Conservation (phyloP, 2,888 invertebrate genomes). For the Syritta pipiens region DNA sequence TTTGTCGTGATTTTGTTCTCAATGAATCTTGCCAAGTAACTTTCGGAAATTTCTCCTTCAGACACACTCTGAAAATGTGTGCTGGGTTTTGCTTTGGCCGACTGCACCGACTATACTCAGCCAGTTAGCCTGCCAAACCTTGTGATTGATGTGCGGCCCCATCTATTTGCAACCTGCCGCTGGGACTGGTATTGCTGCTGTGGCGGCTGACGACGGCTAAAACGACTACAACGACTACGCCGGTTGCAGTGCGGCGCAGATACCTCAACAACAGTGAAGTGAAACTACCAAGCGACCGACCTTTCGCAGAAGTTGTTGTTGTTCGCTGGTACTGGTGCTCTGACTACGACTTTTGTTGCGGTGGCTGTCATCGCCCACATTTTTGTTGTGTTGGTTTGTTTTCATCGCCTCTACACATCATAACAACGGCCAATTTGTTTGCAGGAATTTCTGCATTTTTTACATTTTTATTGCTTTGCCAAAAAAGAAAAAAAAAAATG, state of each 20-base stretch:
- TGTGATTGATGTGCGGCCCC: conserved; percentile 59
- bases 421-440: conserved; percentile 28
- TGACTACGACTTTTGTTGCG: too few species aligned
- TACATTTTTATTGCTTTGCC: conserved; percentile 40
- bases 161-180: conserved; percentile 62
- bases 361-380: conserved; percentile 52
- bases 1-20: conserved; percentile 60
- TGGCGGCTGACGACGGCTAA: too few species aligned
- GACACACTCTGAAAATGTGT: conserved; percentile 34
- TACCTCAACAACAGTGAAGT: conserved; percentile 35
- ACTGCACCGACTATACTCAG: conserved; percentile 16
- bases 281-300: conserved; percentile 50
- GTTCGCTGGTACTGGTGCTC: conserved; percentile 9
- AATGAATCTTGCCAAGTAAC: conserved; percentile 69
- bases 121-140: conserved; percentile 52
- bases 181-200: conserved; percentile 27
- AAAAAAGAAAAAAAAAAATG: too few species aligned
- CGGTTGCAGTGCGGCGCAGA: conserved; percentile 12
- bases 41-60: conserved; percentile 68
- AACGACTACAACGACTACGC: too few species aligned
- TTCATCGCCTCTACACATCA: conserved; percentile 13
- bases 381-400: conserved; percentile 14
- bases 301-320: conserved; percentile 38
- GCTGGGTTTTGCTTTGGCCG: conserved; percentile 18
- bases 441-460: conserved; percentile 42